Conservation (phyloP, 2,888 invertebrate species). For the Tortricodes alternella region DNA sequence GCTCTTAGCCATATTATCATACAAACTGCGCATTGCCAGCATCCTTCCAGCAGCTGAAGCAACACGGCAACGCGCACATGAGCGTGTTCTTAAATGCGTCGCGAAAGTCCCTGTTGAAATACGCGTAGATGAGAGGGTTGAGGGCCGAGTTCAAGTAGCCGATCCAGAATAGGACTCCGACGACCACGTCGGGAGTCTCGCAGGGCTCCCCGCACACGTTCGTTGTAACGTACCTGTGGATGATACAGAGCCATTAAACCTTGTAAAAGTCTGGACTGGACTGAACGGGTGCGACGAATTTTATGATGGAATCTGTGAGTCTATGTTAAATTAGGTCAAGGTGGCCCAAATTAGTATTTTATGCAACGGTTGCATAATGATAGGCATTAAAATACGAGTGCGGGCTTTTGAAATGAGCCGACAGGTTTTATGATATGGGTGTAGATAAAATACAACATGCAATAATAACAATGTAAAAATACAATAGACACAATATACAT, state of each 20-base stretch:
- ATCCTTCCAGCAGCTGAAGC: constrained; percentile 88
- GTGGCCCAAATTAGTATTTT: no score
- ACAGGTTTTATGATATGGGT: no score
- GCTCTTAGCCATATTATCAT: constrained; percentile 49
- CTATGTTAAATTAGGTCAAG: no score
- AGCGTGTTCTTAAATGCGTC: constrained; percentile 97
- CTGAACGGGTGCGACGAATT: no score
- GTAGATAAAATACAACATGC: no score
- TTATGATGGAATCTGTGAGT: no score
- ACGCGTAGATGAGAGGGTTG: constrained; percentile 97
- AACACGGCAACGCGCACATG: constrained; percentile 92
- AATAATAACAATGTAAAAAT: no score
- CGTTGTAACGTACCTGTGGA: constrained; percentile 90
- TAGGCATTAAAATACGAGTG: no score
- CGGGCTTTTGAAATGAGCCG: no score
- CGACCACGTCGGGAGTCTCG: constrained; percentile 92
- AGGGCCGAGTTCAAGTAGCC: constrained; percentile 98
- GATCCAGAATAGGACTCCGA: constrained; percentile 97
- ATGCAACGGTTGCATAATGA: no score
- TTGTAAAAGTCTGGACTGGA: neutral
- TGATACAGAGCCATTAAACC: no score
- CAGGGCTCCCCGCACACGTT: constrained; percentile 92
- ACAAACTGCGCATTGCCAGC: constrained; percentile 83
- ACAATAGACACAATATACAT: no score
- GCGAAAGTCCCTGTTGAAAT: constrained; percentile 97